phyloP scores from a whole-genome alignment of 2,113 vertebrate genomes.

The Chrysochloris asiatica region DNA sequence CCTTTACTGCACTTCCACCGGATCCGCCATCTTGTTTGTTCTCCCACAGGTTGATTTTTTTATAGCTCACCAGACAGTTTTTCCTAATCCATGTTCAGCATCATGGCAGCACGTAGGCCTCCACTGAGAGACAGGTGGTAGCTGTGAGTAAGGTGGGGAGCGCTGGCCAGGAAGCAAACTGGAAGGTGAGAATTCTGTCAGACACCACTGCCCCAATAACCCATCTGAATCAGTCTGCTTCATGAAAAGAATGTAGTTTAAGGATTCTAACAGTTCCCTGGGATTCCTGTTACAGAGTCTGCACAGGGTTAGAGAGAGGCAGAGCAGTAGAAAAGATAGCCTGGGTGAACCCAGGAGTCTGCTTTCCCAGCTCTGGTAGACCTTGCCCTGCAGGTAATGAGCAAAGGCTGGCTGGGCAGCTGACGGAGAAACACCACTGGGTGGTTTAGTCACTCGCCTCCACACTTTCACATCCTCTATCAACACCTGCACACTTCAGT shows the following conservation, averaged over 20 bases:
- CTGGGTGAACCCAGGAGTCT: not conserved
- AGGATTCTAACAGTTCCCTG: not conserved
- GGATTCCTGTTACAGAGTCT: not conserved
- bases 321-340: not conserved
- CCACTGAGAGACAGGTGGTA: not conserved
- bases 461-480: constrained; percentile 79
- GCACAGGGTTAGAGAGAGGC: not conserved
- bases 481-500: constrained; percentile 72
- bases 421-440: not conserved
- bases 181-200: not conserved
- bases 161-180: not conserved
- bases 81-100: not conserved
- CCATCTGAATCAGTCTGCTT: not conserved
- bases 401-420: not conserved
- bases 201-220: not conserved
- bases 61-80: not conserved
- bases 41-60: no score
- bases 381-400: not conserved
- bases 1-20: no score
- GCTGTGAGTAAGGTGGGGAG: no score
- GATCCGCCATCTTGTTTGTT: no score
- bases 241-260: not conserved
- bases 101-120: not conserved
- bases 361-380: not conserved
- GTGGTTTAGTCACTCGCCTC: constrained; percentile 37